phyloP scores from a whole-genome alignment of 2,797 vertebrate genomes.

The Peromyscus melanophrys region DNA sequence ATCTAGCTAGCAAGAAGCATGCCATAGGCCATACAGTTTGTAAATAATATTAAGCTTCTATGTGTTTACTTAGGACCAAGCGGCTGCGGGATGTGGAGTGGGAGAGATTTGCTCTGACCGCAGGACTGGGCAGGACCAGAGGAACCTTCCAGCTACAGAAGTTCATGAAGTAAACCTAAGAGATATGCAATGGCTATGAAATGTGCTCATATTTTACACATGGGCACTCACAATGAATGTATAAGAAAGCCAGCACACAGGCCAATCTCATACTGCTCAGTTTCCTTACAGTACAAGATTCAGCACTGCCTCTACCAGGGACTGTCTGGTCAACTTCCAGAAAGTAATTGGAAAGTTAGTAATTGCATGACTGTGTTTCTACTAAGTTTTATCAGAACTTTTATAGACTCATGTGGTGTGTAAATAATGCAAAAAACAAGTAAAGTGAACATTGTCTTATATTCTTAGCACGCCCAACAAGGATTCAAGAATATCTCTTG shows the following conservation, averaged over 20 bases:
- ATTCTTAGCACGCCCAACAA: not conserved
- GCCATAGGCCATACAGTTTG: too few species aligned
- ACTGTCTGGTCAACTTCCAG: not conserved
- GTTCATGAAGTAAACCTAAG: not conserved
- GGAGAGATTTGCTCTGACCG: too few species aligned
- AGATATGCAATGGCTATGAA: not conserved
- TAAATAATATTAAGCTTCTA: too few species aligned
- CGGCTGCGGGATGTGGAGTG: too few species aligned
- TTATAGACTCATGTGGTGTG: not conserved
- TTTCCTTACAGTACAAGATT: not conserved
- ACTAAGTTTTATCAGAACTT: not conserved
- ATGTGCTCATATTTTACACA: not conserved
- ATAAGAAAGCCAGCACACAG: not conserved
- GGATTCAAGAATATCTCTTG: not conserved
- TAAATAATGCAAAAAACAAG: not conserved
- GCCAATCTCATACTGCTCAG: not conserved
- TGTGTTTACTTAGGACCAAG: too few species aligned
- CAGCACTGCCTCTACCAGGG: not conserved
- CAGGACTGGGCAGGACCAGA: too few species aligned
- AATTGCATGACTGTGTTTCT: not conserved
- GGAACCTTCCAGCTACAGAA: not conserved
- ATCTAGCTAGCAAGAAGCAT: too few species aligned
- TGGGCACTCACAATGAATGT: too few species aligned
- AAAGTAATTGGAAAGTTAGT: slow-evolving; percentile 1
- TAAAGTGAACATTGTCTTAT: not conserved